Conservation (phyloP, 2,113 vertebrate genomes). For the Bubo bubo region DNA sequence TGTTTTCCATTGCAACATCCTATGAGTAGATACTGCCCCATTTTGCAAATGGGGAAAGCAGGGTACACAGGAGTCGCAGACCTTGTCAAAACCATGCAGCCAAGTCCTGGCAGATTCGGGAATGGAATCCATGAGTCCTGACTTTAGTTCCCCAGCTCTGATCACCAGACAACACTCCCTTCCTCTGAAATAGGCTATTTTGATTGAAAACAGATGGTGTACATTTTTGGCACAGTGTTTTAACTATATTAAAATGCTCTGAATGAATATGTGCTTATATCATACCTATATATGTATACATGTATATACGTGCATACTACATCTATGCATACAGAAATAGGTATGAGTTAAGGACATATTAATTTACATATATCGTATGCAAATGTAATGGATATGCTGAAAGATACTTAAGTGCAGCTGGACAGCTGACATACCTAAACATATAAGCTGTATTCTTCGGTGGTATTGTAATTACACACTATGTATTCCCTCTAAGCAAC, state of each 20-base stretch:
- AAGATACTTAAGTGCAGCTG: constrained; percentile 59
- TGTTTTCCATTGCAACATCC: constrained; percentile 10
- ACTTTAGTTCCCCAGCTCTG: constrained; percentile 39
- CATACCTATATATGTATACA: constrained; percentile 24
- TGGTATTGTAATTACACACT: constrained; percentile 53
- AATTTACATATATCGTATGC: constrained; percentile 40
- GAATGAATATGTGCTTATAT: constrained; percentile 60
- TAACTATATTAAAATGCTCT: constrained; percentile 63
- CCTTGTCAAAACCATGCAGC: background rate
- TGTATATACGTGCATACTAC: background rate
- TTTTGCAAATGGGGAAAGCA: constrained; percentile 23
- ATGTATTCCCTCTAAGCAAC: constrained; percentile 26
- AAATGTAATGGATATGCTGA: constrained; percentile 63
- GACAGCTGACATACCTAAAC: constrained; percentile 61
- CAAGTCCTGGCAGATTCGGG: constrained; percentile 3
- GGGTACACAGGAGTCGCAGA: background rate
- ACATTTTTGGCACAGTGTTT: constrained; percentile 50
- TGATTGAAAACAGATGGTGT: constrained; percentile 62
- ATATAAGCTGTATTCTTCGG: constrained; percentile 23
- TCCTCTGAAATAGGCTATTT: constrained; percentile 61
- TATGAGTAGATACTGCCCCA: background rate
- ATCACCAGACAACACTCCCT: constrained; percentile 60
- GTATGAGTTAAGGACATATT: constrained; percentile 48
- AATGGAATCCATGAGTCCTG: constrained; percentile 43
- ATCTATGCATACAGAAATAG: constrained; percentile 36